Conservation (phyloP, 37 sponge, comb jelly and placozoan genomes). For the Bolinopsis microptera region DNA sequence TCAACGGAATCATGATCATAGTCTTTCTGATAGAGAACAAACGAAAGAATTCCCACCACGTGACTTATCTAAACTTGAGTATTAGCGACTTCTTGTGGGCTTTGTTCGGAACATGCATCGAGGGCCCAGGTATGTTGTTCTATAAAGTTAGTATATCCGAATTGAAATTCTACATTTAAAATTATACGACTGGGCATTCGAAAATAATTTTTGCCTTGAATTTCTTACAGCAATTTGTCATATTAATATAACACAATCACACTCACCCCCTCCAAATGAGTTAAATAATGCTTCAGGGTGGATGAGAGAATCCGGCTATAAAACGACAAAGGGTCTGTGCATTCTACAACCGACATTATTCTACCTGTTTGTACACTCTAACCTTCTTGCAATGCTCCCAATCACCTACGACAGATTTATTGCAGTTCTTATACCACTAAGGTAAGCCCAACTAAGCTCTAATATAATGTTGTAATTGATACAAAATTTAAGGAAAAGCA, state of each 20-base stretch:
- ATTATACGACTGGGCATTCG: no score
- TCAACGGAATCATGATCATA: neutral
- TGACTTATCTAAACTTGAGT: constrained; percentile 1
- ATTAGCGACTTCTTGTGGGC: neutral
- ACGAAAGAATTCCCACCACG: neutral
- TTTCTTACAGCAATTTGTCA: no score
- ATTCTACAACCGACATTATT: neutral
- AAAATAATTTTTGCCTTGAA: no score
- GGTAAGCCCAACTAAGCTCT: neutral
- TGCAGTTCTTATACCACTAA: neutral
- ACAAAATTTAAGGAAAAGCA: no score
- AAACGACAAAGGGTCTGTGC: neutral
- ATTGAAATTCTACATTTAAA: no score
- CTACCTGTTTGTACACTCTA: neutral
- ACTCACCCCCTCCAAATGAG: no score
- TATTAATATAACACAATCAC: no score
- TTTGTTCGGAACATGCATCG: neutral
- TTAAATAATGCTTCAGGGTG: no score
- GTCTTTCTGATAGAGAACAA: neutral
- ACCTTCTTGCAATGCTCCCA: neutral
- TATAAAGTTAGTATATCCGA: no score
- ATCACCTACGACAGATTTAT: constrained; percentile 10
- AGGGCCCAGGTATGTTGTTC: neutral
- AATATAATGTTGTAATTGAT: no score
- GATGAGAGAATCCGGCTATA: no score